Evolutionary conservation across 2,797 vertebrate genomes (phyloP).

Genomic region (Halcyon chelicuti): DNA sequence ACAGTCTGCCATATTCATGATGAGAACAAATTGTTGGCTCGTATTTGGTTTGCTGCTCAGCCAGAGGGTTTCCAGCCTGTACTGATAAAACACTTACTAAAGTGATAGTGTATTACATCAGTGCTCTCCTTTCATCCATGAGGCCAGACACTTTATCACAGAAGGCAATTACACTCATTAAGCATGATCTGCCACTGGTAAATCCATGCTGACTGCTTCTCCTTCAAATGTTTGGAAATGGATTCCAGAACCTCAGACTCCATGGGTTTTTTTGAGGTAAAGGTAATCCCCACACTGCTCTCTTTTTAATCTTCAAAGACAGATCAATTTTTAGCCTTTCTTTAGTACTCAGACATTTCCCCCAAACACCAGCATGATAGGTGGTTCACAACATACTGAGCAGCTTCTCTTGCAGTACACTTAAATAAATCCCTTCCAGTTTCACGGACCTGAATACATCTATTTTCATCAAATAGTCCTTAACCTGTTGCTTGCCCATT

Average conservation of each 20-base stretch:
- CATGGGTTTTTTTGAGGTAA: background rate
- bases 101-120: background rate
- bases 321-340: background rate
- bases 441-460: background rate
- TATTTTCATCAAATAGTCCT: background rate
- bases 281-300: background rate
- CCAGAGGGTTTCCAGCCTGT: background rate
- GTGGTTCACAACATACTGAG: background rate
- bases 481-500: background rate
- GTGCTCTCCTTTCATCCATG: fast-evolving
- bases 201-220: background rate
- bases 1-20: background rate
- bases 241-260: background rate
- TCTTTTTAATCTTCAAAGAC: background rate
- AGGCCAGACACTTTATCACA: background rate
- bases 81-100: background rate
- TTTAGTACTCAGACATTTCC: background rate
- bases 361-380: background rate
- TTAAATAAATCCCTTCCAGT: background rate
- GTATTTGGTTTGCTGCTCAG: background rate
- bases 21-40: background rate
- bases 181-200: background rate
- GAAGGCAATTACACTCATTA: background rate
- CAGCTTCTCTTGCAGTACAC: background rate
- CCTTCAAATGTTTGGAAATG: background rate